Evolutionary conservation across 2,888 invertebrate species (phyloP).

Genomic region (Pyralis farinalis): DNA sequence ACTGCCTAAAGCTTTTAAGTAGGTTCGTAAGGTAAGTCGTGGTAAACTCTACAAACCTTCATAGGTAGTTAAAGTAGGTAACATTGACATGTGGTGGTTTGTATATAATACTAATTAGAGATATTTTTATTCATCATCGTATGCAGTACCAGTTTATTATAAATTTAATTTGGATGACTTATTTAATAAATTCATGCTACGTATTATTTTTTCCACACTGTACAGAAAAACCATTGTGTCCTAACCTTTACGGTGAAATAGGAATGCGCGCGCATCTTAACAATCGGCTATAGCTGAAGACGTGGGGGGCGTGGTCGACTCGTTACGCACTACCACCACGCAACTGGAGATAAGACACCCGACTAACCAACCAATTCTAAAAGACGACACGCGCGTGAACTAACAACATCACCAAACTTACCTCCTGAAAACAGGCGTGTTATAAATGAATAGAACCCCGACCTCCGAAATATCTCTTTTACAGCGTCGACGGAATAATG

Average conservation of each 20-base stretch:
- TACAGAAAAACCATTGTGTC: slow-evolving; percentile 35
- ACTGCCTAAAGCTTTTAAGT: too few species aligned
- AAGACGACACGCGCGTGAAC: slow-evolving; percentile 13
- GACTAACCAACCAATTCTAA: slow-evolving; percentile 32
- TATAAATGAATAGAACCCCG: slow-evolving; percentile 21
- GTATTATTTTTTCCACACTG: too few species aligned
- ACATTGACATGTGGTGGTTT: too few species aligned
- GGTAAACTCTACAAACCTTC: too few species aligned
- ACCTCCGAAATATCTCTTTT: slow-evolving; percentile 13
- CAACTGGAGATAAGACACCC: slow-evolving; percentile 57
- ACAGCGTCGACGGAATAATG: slow-evolving; percentile 15
- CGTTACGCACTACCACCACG: slow-evolving; percentile 68
- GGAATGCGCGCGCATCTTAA: slow-evolving; percentile 72
- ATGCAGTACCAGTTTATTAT: too few species aligned
- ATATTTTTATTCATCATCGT: too few species aligned
- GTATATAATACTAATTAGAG: too few species aligned
- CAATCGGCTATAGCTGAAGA: slow-evolving; percentile 46
- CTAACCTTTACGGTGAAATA: slow-evolving; percentile 50
- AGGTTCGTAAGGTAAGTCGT: too few species aligned
- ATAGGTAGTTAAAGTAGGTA: too few species aligned
- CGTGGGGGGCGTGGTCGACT: slow-evolving; percentile 65
- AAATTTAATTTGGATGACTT: too few species aligned
- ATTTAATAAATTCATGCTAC: too few species aligned
- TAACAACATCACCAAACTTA: slow-evolving; percentile 10
- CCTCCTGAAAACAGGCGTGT: slow-evolving; percentile 19